A percentile compares a stretch with the other conserved stretches of the same genome.
These are phyloP conservation scores for Petrophora chlorosata DNA, from an alignment of 2,888 invertebrate species.

Conservation along the genomic window DNA sequence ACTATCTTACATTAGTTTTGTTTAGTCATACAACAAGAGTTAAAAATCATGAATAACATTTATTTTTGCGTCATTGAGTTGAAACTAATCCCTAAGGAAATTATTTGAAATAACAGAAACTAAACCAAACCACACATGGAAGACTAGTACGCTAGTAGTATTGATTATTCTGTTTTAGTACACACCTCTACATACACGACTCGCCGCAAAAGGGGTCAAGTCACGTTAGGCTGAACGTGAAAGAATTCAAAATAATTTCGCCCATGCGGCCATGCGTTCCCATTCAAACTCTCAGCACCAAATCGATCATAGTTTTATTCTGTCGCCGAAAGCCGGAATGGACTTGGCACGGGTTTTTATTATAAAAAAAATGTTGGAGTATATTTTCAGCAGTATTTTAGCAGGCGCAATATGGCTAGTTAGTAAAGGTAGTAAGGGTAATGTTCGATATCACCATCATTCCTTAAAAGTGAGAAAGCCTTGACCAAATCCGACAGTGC, in stretches of 20 bases:
- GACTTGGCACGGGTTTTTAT: constrained; percentile 31
- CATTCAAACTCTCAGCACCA: constrained; percentile 22
- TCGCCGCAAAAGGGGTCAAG: constrained; percentile 23
- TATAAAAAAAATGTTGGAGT: constrained; percentile 27
- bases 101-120: no score
- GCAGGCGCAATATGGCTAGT: constrained; percentile 5
- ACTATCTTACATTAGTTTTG: no score
- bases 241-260: constrained; percentile 36
- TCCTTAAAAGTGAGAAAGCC: neutral
- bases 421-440: neutral
- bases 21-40: no score
- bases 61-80: no score
- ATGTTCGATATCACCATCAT: neutral
- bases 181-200: neutral
- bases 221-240: constrained; percentile 29
- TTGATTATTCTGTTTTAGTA: no score
- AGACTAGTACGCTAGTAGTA: no score
- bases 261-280: constrained; percentile 13
- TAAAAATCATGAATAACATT: no score
- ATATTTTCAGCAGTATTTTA: constrained; percentile 29
- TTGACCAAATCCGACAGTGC: neutral
- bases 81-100: no score
- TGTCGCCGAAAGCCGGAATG: constrained; percentile 23
- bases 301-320: constrained; percentile 26
- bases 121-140: no score